Evolutionary conservation across 2,797 vertebrate genomes (phyloP), one percentile per base, ranked within the genome.

Genomic region (Molothrus aeneus): DNA sequence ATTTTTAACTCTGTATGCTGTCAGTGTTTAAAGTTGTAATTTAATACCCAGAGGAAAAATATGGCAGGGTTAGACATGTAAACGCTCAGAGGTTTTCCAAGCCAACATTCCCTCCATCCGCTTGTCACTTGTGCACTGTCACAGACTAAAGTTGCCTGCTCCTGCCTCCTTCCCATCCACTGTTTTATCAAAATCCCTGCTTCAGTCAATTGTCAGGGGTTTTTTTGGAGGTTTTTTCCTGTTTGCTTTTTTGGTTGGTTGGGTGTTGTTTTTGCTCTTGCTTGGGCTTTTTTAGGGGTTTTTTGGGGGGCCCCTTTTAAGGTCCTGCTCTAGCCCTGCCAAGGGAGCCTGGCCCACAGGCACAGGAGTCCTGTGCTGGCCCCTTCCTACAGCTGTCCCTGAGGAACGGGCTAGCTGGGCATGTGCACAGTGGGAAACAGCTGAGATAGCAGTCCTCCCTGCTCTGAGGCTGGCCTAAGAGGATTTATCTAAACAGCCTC

Each of bases 1-100:
- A 21, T 92, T 93, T 95, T 84, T 53, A 95, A 80, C 64, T 80
- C 60, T 80, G 29, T 64, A 36, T 14, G n/a, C 61, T 79, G 57
- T 78, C 80, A 80, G 54, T 80, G 34, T 92, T 95, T 90, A 63
- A 96, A 78, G 40, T 21, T 90, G 43, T 90, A 91, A 92, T 95
- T 86, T 71, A 94, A 88, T 88, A 92, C 56, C 48, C 63, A 86
- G 45, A 71, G 72, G 86, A 94, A 78, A 93, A 60, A 77, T 20
- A 78, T 0, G 2, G 5, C 25, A 28, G 16, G n/a, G 36, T 72
- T 48, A 50, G 64, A 80, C 47, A 85, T 43, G 45, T 28, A 86
- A 80, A 80, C 13, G 42, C 15, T 9, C 29, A 34, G 34, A 43
- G 16, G 29, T 70, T 93, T 89, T 80, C 40, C 32, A 78, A 59